These are phyloP conservation scores for Dicentrarchus labrax DNA, from an alignment of 2,113 vertebrate species.

Conservation along the genomic window DNA sequence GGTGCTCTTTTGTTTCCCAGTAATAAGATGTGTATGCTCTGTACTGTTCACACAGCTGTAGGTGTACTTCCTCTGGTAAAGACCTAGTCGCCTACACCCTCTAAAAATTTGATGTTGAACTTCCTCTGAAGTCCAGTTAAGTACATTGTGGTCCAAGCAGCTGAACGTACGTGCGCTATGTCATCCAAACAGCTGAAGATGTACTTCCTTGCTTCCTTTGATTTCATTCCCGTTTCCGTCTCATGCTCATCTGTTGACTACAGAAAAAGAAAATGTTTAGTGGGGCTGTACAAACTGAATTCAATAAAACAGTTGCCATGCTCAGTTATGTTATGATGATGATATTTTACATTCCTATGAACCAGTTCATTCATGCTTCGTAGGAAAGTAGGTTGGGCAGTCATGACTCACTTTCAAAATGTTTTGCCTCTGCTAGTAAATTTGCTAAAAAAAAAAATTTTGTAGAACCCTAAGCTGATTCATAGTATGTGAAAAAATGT, in stretches of 20 bases:
- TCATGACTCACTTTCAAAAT: neutral
- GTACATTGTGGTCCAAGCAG: conserved; percentile 19
- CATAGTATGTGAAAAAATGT: neutral
- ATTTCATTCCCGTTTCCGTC: conserved; percentile 98
- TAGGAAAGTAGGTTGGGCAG: neutral
- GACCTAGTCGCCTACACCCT: conserved; percentile 40
- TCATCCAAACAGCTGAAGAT: conserved; percentile 99
- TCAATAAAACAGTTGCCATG: neutral
- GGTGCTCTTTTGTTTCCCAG: conserved; percentile 11
- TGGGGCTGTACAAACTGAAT: neutral
- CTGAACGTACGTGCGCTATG: conserved; percentile 93
- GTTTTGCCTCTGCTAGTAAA: neutral
- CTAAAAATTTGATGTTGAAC: conserved; percentile 38
- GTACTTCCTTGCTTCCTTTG: conserved; percentile 99
- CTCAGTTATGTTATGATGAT: neutral
- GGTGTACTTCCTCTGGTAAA: conserved; percentile 38
- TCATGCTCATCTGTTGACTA: conserved; percentile 98
- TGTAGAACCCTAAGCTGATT: neutral
- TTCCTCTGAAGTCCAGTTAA: conserved; percentile 34
- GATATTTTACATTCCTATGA: neutral
- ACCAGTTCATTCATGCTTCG: neutral
- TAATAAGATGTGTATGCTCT: neutral
- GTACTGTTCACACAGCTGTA: conserved; percentile 26
- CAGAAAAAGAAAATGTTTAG: conserved; percentile 53
- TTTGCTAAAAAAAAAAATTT: neutral